Evolutionary conservation across 2,888 invertebrate species (phyloP).

Genomic region (Lepidonotus clava): DNA sequence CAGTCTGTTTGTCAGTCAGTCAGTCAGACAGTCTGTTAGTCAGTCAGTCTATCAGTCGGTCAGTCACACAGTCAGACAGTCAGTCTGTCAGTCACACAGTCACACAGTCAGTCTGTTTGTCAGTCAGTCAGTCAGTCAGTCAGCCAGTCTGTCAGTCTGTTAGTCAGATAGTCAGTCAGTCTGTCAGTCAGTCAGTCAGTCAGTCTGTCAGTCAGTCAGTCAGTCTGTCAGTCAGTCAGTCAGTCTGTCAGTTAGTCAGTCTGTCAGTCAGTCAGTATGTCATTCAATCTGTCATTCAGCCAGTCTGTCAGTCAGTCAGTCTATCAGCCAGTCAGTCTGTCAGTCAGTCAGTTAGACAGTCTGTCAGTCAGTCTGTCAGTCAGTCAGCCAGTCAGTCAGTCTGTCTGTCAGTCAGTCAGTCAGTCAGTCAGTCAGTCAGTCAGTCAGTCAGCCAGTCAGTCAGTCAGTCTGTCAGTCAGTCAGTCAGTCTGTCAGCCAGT

Average conservation of each 20-base stretch:
- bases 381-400: background rate
- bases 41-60: background rate
- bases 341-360: background rate
- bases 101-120: background rate
- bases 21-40: background rate
- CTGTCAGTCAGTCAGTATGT: background rate
- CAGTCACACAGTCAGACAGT: background rate
- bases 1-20: background rate
- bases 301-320: background rate
- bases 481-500: background rate
- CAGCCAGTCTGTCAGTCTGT: background rate
- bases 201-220: background rate
- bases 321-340: background rate
- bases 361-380: background rate
- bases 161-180: too few species aligned
- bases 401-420: background rate
- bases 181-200: too few species aligned
- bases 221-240: background rate
- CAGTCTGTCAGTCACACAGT: background rate
- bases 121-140: background rate
- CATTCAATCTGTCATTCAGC: background rate
- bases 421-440: background rate
- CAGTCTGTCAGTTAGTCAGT: background rate
- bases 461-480: background rate
- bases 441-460: background rate